A percentile compares a stretch with the other conserved stretches of the same genome.
Conservation (phyloP, 2,888 invertebrate species). For the Micoletzkya japonica region DNA sequence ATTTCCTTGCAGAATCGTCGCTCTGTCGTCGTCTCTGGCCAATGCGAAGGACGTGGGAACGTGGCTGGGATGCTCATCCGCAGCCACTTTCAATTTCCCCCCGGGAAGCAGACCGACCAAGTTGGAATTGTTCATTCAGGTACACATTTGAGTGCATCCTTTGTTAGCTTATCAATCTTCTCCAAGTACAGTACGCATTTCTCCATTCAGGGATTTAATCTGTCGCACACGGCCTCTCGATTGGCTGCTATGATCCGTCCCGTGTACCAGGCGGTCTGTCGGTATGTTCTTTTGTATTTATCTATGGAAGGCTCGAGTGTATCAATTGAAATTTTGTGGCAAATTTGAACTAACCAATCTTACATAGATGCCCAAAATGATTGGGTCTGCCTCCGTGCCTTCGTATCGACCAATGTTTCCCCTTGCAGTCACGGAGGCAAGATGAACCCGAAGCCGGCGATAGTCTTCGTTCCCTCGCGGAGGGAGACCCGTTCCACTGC, state of each 20-base stretch:
- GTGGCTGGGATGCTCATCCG: constrained; percentile 77
- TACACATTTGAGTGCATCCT: no score
- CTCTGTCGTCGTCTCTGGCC: constrained; percentile 86
- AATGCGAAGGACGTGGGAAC: constrained; percentile 76
- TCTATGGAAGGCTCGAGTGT: no score
- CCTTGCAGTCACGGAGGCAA: constrained; percentile 63
- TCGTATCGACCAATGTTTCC: neutral
- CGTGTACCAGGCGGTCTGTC: constrained; percentile 77
- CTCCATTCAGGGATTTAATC: constrained; percentile 81
- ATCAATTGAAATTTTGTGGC: neutral
- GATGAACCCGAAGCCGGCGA: constrained; percentile 76
- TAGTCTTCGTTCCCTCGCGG: constrained; percentile 80
- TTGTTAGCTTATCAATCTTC: no score
- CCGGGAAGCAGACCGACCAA: constrained; percentile 94
- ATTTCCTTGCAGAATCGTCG: constrained; percentile 74
- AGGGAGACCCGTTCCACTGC: constrained; percentile 76
- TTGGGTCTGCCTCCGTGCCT: neutral
- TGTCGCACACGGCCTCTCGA: constrained; percentile 93
- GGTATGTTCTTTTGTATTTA: no score
- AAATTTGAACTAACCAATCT: no score
- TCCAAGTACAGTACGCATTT: no score
- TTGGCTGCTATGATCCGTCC: constrained; percentile 97
- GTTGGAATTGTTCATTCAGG: constrained; percentile 86
- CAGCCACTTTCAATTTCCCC: constrained; percentile 96
- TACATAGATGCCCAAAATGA: no score